Percentiles rank a stretch among this genome's conserved stretches.
phyloP scores from a whole-genome alignment of 2,797 vertebrate species.

The Hapalemur alaotrensis region DNA sequence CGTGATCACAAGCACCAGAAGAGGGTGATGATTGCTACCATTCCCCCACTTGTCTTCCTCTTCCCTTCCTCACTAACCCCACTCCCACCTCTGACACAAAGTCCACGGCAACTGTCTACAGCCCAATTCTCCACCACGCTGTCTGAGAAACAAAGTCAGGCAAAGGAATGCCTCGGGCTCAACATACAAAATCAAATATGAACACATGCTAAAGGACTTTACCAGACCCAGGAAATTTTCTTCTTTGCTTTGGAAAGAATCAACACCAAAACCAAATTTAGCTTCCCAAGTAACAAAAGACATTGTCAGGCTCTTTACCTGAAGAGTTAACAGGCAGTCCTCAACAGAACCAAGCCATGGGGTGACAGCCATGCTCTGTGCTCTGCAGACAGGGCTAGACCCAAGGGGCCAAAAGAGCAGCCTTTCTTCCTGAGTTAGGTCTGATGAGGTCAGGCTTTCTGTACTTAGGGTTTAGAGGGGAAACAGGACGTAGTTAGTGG shows the following conservation, averaged over 20 bases:
- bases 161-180: background rate
- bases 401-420: background rate
- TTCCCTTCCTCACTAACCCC: background rate
- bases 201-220: background rate
- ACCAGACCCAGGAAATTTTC: background rate
- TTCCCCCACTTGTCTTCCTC: background rate
- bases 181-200: background rate
- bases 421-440: background rate
- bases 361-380: background rate
- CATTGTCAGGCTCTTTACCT: background rate
- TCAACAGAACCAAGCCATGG: background rate
- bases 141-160: background rate
- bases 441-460: background rate
- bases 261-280: background rate
- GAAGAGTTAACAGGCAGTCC: background rate
- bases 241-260: background rate
- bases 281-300: background rate
- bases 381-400: background rate
- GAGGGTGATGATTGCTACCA: background rate
- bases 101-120: background rate
- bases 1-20: background rate
- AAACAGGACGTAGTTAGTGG: background rate
- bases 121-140: background rate
- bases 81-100: background rate
- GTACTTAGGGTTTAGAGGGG: too few species aligned